A percentile compares a stretch with the other conserved stretches of the same genome.
Conservation (phyloP, 1,140 invertebrate genomes). For the Diprion similis region DNA sequence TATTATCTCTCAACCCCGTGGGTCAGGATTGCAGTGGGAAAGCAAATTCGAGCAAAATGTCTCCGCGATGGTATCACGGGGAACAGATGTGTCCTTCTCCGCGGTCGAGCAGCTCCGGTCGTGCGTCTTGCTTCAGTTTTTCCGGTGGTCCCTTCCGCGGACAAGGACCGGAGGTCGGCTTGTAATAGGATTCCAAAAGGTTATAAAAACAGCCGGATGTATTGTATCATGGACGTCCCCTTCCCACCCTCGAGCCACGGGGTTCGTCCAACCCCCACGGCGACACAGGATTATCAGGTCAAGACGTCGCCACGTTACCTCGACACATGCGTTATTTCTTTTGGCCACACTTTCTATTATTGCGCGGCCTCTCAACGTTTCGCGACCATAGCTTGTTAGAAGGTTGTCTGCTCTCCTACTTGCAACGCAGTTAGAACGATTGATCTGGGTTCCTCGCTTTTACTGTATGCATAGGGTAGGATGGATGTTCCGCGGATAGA, state of each 20-base stretch:
- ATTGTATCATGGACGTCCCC: conserved; percentile 6
- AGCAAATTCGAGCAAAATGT: neutral
- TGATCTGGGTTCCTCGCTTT: too few species aligned
- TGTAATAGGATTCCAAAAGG: conserved; percentile 15
- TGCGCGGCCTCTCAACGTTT: neutral
- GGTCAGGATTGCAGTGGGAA: neutral
- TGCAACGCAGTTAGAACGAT: too few species aligned
- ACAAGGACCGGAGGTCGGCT: neutral
- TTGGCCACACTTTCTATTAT: neutral
- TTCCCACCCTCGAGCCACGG: neutral
- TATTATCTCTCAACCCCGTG: neutral
- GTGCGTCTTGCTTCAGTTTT: conserved; percentile 7
- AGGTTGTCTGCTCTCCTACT: too few species aligned
- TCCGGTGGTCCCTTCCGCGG: neutral
- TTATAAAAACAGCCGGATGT: conserved; percentile 18
- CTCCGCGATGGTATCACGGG: neutral
- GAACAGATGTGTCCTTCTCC: conserved; percentile 1
- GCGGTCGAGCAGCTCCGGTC: neutral
- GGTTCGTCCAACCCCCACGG: neutral
- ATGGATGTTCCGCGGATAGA: too few species aligned
- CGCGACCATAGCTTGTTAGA: neutral
- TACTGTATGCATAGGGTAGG: too few species aligned
- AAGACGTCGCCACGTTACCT: conserved; percentile 11
- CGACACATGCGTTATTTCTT: conserved; percentile 12
- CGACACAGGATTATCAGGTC: conserved; percentile 11